These are phyloP conservation scores for Holocentrus rufus DNA, from an alignment of 2,797 vertebrate species.

Conservation along the genomic window DNA sequence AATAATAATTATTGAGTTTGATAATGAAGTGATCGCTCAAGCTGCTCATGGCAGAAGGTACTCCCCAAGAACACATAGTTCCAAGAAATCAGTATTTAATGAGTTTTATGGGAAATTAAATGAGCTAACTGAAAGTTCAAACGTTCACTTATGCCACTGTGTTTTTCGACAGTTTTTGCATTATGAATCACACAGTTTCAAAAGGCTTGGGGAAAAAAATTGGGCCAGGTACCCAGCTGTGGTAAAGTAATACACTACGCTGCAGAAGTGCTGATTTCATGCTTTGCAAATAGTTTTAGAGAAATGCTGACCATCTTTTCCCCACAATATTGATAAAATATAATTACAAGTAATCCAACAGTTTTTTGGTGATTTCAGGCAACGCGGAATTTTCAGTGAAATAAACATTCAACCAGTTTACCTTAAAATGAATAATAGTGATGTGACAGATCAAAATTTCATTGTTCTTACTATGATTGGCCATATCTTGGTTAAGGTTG, in stretches of 20 bases:
- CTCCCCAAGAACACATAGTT: constrained; percentile 17
- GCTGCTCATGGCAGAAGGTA: background rate
- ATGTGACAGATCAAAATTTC: too few relatives aligned
- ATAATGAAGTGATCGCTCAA: background rate
- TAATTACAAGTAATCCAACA: background rate
- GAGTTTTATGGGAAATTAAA: background rate
- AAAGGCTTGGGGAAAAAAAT: constrained; percentile 7
- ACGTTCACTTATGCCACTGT: constrained; percentile 70
- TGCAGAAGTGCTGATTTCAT: constrained; percentile 34
- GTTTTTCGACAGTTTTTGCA: constrained; percentile 30
- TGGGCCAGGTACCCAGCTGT: constrained; percentile 19
- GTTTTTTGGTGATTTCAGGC: background rate
- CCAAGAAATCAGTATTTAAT: constrained; percentile 38
- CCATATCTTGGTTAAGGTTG: too few relatives aligned
- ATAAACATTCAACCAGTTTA: too few relatives aligned
- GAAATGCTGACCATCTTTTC: background rate
- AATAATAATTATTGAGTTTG: background rate
- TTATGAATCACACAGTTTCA: constrained; percentile 60
- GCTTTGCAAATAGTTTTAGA: background rate
- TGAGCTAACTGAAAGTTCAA: constrained; percentile 74
- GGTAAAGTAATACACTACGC: background rate
- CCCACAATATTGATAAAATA: background rate
- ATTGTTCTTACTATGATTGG: too few relatives aligned
- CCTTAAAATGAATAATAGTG: too few relatives aligned
- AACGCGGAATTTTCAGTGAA: too few relatives aligned